Evolutionary conservation across 2,888 invertebrate genomes (phyloP), one percentile per base, ranked within the genome.

Genomic region (Apodemia hepburni): DNA sequence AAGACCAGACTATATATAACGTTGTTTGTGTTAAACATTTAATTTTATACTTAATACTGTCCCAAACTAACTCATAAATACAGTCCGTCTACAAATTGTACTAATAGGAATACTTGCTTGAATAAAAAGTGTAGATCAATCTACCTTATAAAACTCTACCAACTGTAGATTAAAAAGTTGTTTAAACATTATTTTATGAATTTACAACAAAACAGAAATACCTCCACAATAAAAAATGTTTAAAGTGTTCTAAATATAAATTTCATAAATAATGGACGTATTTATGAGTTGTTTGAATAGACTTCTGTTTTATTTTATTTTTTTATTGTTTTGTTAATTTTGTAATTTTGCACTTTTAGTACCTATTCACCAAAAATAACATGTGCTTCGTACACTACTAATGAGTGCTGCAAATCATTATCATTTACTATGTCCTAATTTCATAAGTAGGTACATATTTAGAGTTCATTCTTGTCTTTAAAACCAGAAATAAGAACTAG

Each of bases 21-120:
- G 81, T 76, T 84, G 81, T 74, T 79, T 72, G 68, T 69, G 68
- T 71, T 71, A 70, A 66, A 49, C 65, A 70, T n/a, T 59, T 74
- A 74, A 75, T 75, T 76, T 73, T 68, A 63, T 64, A 8, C 27
- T 33, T 33, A 33, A 7, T 8, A 33, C 33, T 33, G 33, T 33
- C 12, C 11, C 12, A 38, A 38, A 12, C 3, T 38, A 12, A 38
- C 11, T 11, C 11, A 38, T 11, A 38, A 38, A 38, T 38, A 38
- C 12, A 38, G 38, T 38, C 38, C 38, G 12, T 38, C 12, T 38
- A 38, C 12, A 38, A 38, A 38, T 12, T 11, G 3, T 38, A 12
- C 38, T 38, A 38, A 38, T 38, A 11, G 11, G 3, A 3, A 12
- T 3, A 9, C 9, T 38, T 38, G 11, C 7, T 6, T 59, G 38